Percentiles rank a stretch among this genome's conserved stretches.
Evolutionary conservation across 2,113 vertebrate species (phyloP).

Genomic region (Haliaeetus leucogaster): DNA sequence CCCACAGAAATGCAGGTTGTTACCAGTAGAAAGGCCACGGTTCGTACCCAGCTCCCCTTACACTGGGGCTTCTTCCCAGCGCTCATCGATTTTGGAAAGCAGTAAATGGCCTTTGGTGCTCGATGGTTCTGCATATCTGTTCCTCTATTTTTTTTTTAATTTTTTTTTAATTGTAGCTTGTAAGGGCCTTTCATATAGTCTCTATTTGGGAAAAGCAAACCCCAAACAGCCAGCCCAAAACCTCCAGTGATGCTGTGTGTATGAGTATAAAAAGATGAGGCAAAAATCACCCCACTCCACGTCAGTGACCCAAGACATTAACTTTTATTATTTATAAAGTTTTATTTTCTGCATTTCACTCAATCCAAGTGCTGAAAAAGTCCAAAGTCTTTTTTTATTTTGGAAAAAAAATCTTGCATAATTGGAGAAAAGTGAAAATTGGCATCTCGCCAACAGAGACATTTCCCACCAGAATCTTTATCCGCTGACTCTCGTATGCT

Average conservation of each 20-base stretch:
- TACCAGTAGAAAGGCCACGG: neutral
- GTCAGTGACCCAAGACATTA: neutral
- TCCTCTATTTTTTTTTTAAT: neutral
- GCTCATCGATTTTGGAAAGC: neutral
- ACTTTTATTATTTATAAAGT: neutral
- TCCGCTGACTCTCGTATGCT: neutral
- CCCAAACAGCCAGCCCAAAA: neutral
- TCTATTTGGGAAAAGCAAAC: neutral
- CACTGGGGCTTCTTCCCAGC: neutral
- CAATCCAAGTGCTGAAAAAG: neutral
- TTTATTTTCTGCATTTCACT: neutral
- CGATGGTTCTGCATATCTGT: neutral
- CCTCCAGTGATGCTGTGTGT: neutral
- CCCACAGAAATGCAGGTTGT: neutral
- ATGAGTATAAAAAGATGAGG: neutral
- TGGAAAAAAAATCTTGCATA: rapidly evolving
- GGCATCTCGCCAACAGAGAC: neutral
- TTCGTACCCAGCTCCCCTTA: neutral
- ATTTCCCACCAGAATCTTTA: neutral
- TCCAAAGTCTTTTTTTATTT: neutral
- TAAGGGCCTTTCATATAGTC: neutral
- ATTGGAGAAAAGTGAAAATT: neutral
- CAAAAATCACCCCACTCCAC: neutral
- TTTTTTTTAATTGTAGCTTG: neutral
- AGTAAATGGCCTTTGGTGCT: neutral